Evolutionary conservation across 2,113 vertebrate genomes (phyloP), one percentile per base, ranked within the genome.

Genomic region (Barnardius zonarius): DNA sequence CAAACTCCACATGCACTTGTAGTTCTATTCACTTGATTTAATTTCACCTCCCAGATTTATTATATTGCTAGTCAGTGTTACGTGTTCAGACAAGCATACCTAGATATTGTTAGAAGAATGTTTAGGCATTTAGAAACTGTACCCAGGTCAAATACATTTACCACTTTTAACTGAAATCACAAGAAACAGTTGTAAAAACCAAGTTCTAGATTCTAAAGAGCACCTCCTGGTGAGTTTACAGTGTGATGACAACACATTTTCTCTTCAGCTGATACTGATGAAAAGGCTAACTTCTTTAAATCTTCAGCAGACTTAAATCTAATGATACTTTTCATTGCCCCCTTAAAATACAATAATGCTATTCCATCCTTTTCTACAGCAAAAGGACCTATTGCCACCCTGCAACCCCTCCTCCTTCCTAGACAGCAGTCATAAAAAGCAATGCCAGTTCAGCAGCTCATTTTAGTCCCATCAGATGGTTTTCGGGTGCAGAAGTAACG

Each of bases 141-240:
- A 66, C 46, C 35, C 19, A 41, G 49, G 63, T 51, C 78, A 85
- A 84, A 74, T 35, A 25, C 15, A 17, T 39, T 39, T 46, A 55
- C 39, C 75, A 39, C 62, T 46, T 72, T 59, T 37, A 27, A 76
- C 28, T 1, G 3, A 39, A 48, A 57, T 22, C 51, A 61, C 80
- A 87, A 43, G 68, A 35, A 57, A 14, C 39, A 44, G 7, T 0
- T 41, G 68, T 33, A 44, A 94, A 77, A 68, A 11, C 51, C 12
- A 44, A 51, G 52, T 8, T 19, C 5, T 52, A 44, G 35, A 72
- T 52, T 83, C 54, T 49, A 6, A 66, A 93, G 62, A 92, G 94
- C 91, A 88, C 89, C 74, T 96, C 89, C 91, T 95, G 81, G 48
- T 62, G 93, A 79, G 44, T 3, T 75, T 33, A 52, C 74, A 72